These are phyloP conservation scores for Palythoa grandis DNA, from an alignment of 92 coral and sea anemone genomes.

Conservation along the genomic window DNA sequence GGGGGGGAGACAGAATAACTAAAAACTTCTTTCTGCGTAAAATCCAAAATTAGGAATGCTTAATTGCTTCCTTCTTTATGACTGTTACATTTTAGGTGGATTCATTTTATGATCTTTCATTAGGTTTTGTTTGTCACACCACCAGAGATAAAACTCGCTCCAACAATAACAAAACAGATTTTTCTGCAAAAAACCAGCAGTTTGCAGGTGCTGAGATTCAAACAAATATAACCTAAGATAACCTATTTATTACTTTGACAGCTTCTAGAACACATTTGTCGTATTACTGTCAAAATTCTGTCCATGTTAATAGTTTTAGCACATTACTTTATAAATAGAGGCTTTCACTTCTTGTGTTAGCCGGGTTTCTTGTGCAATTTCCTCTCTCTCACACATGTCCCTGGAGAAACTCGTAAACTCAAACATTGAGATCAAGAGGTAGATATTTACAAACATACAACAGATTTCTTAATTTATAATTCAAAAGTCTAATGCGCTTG, in stretches of 20 bases:
- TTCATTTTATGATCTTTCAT: background rate
- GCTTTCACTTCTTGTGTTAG: background rate
- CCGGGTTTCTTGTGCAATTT: background rate
- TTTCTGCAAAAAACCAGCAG: background rate
- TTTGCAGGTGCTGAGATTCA: background rate
- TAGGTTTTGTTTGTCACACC: background rate
- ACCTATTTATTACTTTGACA: conserved; percentile 19
- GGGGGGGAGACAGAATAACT: too few relatives aligned
- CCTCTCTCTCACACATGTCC: background rate
- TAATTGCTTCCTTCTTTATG: background rate
- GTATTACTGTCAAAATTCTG: background rate
- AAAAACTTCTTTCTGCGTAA: too few relatives aligned
- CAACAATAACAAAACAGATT: background rate
- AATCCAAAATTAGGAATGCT: too few relatives aligned
- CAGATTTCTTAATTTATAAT: conserved; percentile 12
- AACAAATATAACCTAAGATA: background rate
- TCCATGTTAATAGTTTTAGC: too few relatives aligned
- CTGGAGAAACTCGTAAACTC: background rate
- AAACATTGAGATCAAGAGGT: conserved; percentile 9
- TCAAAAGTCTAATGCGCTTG: conserved; percentile 11
- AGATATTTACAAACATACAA: conserved; percentile 18
- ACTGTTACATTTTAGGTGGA: background rate
- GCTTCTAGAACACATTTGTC: conserved; percentile 1
- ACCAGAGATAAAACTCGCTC: background rate
- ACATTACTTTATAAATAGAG: background rate